Base-by-base conservation (phyloP, 2,888 invertebrate species). In the Isoperla grammatica region DNA sequence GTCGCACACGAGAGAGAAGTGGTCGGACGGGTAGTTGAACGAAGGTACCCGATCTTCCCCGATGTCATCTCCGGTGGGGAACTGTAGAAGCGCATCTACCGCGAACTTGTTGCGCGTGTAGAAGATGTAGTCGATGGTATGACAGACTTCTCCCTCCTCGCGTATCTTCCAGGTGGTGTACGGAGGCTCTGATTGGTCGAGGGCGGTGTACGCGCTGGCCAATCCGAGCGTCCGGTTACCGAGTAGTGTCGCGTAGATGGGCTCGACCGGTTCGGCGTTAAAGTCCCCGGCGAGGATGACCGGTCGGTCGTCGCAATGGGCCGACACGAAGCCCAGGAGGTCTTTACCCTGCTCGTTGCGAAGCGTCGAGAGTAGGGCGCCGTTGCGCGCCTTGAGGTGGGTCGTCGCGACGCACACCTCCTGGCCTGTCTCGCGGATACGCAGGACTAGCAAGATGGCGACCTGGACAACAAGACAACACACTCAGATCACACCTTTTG, bases 151-250 rank as follows among this genome's bases (percentile, higher is more conserved):
- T 5, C 84, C 83, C 66, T 85, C 83, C 60, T 84, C 85, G 0
- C 88, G 76, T 29, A 83, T 79, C 70, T 88, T 88, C 87, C 88
- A 88, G 0, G 88, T 88, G 0, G 88, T 89, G 70, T 85, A 89
- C 0, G 79, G 76, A 0, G 87, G 87, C 68, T 89, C 88, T 6
- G 4, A 1, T 11, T 72, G 65, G 13, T 67, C 63, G 61, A 69
- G 61, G 19, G 70, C 59, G 0, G 81, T 77, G 71, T 81, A 81
- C 20, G 81, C 81, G 65, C 81, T 81, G 54, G 77, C 73, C 13
- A 81, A 67, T 39, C 73, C 72, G 1, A 80, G 64, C 1, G 69
- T 63, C 63, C 72, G 72, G 63, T 77, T 74, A 63, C 73, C 73
- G 9, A 81, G 72, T 46, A 87, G 76, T 1, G 84, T 83, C 20